Evolutionary conservation across 1,140 invertebrate species (phyloP).

Genomic region (Meloidogyne hapla): DNA sequence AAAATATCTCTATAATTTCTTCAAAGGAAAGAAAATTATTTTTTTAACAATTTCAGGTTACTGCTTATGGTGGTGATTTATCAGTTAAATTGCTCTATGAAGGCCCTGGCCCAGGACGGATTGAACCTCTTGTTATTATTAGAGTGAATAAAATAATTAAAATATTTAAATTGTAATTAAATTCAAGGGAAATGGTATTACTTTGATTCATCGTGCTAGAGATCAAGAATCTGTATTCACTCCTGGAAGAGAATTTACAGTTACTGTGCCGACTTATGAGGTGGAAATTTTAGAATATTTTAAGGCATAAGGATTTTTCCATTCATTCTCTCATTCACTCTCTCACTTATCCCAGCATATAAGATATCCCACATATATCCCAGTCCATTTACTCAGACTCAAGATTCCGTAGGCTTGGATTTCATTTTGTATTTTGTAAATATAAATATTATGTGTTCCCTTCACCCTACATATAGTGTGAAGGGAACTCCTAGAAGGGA

Average conservation of each 20-base stretch:
- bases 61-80: conserved; percentile 61
- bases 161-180: background rate
- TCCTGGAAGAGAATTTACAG: conserved; percentile 51
- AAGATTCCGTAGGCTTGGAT: too few species aligned
- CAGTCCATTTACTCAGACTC: too few species aligned
- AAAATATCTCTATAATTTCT: too few species aligned
- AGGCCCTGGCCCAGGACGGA: conserved; percentile 43
- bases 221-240: conserved; percentile 52
- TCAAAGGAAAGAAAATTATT: too few species aligned
- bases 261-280: conserved; percentile 61
- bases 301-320: too few species aligned
- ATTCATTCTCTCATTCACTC: too few species aligned
- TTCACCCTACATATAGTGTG: too few species aligned
- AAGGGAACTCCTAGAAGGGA: too few species aligned
- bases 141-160: conserved; percentile 41
- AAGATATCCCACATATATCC: too few species aligned
- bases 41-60: conserved; percentile 50
- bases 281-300: conserved; percentile 27
- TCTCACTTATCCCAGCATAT: background rate
- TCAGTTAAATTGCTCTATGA: conserved; percentile 54
- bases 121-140: conserved; percentile 59
- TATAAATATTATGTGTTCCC: too few species aligned
- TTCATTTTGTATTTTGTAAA: too few species aligned
- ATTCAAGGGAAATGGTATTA: conserved; percentile 56
- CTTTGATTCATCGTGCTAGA: conserved; percentile 54